These are phyloP conservation scores for Tenualosa ilisha DNA, from an alignment of 2,797 vertebrate species.

Conservation along the genomic window DNA sequence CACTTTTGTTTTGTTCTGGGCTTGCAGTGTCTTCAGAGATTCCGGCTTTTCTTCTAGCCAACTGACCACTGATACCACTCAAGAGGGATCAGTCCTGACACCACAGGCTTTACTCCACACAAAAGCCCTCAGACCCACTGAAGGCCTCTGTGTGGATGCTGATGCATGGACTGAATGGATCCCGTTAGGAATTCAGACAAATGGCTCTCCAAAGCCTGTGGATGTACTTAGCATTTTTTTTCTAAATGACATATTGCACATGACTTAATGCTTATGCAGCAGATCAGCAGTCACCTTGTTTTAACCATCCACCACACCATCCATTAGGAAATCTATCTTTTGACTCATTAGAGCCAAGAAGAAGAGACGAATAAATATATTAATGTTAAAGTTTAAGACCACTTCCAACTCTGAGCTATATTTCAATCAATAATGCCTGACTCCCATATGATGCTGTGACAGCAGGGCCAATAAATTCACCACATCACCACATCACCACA, in stretches of 20 bases:
- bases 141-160: not conserved
- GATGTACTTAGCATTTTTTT: not conserved
- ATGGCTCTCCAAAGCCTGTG: not conserved
- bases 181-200: slow-evolving; percentile 7
- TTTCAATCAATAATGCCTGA: not conserved
- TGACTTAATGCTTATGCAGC: not conserved
- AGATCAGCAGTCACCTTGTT: not conserved
- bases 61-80: not conserved
- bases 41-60: not conserved
- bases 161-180: not conserved
- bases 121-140: not conserved
- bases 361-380: not conserved
- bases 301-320: not conserved
- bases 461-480: not conserved
- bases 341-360: not conserved
- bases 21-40: slow-evolving; percentile 13
- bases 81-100: not conserved
- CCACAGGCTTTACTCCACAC: not conserved
- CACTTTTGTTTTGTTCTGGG: not conserved
- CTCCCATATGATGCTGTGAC: not conserved
- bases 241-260: slow-evolving; percentile 1
- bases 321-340: not conserved
- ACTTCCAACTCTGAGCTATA: not conserved
- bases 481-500: not conserved
- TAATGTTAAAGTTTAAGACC: not conserved